Evolutionary conservation across 2,113 vertebrate genomes (phyloP), one percentile per base, ranked within the genome.

Genomic region (Cinclus cinclus): DNA sequence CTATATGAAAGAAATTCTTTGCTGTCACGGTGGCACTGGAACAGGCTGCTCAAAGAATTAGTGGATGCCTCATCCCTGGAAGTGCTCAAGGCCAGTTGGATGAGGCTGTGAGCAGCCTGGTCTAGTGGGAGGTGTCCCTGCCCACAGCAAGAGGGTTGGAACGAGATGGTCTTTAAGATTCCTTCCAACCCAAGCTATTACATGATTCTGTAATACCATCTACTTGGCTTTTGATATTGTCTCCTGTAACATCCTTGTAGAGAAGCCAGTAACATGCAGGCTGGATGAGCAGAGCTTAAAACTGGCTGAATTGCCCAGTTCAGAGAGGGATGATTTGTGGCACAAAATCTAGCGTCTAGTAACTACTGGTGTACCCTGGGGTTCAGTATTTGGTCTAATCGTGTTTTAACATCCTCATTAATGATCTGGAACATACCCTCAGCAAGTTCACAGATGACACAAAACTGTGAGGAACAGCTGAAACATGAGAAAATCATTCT

Each of bases 241-340:
- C 22, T 84, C 19, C n/a, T 16, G 8, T 52, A 65, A 52, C 15
- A 37, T 42, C n/a, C 39, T 83, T 5, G 1, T 10, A 41, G 68
- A 65, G 46, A 73, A 81, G n/a, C 21, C 0, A 1, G 3, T 59
- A 35, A 22, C 1, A 0, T 11, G 8, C 4, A 15, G 55, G 37
- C 55, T 90, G 64, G n/a, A 56, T 53, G 47, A 78, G 39, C 15
- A 37, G 56, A 46, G 22, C 17, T 69, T 58, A 69, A 89, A 81
- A 65, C 24, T 37, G 44, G 7, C 25, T 65, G 60, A 62, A 33
- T 22, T 52, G 30, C 44, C 64, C 67, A 6, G 11, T 28, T 68
- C 18, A 47, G 53, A 71, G 27, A 33, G 24, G 19, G 23, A 24
- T 24, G 28, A 41, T 83, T 39, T 16, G 49, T 22, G n/a, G 20